Evolutionary conservation across 1,140 invertebrate genomes (phyloP), one percentile per base, ranked within the genome.

Genomic region (Plutomurus gul): DNA sequence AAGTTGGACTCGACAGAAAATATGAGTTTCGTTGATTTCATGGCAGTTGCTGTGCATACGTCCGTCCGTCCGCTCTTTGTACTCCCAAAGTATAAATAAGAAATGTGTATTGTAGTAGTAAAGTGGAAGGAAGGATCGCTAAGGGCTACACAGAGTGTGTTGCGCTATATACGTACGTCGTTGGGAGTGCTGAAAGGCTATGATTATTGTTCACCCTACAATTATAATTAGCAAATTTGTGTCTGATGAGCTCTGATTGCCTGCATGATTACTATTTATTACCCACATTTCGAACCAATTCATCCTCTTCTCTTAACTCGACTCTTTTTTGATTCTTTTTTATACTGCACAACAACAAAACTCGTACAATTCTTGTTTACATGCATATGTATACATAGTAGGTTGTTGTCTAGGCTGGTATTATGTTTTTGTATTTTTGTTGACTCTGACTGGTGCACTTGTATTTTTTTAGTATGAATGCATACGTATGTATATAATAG

Each of bases 211-310:
- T 73, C 43, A 80, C 60, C 79, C 79, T 81, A 77, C 71, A 81
- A 81, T 81, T 81, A 81, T 81, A 81, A 81, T 81, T 81, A 81
- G 79, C 79, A 81, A 77, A 81, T 75, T 77, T 73, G 37, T 72
- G 65, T 49, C 70, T 81, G 75, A 81, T 75, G 75, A 81, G 75
- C 33, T 73, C 70, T 75, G 79, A 81, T 81, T 81, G 56, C 79
- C 39, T 60, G 43, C 75, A 76, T 81, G 79, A 81, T 81, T 81
- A 76, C 75, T 81, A 76, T 81, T 81, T 81, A 81, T 76, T 49
- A 39, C 40, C 51, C 47, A 36, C 40, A 40, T 36, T 43, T 27
- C 18, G 70, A 40, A 39, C 39, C 70, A 39, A 72, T 43, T 72
- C 70, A 40, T 43, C 70, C 36, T 43, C 39, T 43, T 40, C 70